phyloP scores from a whole-genome alignment of 2,888 invertebrate genomes.

The Ischnura elegans region DNA sequence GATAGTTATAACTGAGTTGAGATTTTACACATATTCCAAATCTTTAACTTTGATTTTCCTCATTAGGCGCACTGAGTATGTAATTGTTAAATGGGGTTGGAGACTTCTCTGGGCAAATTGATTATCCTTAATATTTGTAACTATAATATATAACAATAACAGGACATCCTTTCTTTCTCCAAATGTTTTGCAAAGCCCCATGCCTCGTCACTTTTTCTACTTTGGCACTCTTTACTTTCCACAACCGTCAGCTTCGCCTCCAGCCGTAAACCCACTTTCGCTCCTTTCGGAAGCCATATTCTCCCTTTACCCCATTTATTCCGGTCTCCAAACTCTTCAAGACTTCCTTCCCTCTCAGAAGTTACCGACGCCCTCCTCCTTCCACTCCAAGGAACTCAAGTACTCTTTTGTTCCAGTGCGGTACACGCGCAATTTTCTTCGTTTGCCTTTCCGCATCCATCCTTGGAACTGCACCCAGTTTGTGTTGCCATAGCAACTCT shows the following conservation, averaged over 20 bases:
- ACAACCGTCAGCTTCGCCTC: neutral
- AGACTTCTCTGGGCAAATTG: too few relatives aligned
- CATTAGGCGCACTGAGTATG: too few relatives aligned
- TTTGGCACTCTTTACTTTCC: neutral
- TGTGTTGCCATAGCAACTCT: neutral
- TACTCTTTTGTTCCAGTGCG: neutral
- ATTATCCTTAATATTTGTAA: too few relatives aligned
- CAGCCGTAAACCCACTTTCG: neutral
- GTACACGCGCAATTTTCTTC: constrained; percentile 24
- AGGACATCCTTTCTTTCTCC: too few relatives aligned
- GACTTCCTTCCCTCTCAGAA: neutral
- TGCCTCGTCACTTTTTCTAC: too few relatives aligned
- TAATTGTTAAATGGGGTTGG: too few relatives aligned
- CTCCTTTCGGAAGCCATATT: neutral
- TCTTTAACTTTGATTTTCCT: too few relatives aligned
- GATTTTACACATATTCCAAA: too few relatives aligned
- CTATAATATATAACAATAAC: too few relatives aligned
- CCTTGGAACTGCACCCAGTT: neutral
- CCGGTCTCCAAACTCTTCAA: constrained; percentile 34
- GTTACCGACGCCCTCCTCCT: neutral
- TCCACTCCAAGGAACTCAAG: constrained; percentile 1
- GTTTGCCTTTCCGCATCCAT: neutral
- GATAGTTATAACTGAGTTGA: too few relatives aligned
- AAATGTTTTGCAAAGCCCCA: too few relatives aligned
- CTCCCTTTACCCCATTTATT: neutral